Base-by-base conservation (phyloP, 2,888 invertebrate species). In the Leptinotarsa rubiginosa region DNA sequence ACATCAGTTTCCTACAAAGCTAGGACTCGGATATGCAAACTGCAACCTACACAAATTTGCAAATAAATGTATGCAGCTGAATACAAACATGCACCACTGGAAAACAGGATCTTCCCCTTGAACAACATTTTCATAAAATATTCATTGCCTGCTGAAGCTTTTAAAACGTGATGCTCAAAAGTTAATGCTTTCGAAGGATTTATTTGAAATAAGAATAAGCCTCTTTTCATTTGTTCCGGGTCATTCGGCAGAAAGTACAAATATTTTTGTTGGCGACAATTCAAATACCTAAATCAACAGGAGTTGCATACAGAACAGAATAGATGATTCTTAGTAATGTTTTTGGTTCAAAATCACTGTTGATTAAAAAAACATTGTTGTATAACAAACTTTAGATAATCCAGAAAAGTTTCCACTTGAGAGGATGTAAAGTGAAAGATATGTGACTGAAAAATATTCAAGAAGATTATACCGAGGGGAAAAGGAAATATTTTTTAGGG, bases 51-150 rank as follows among this genome's bases (percentile, higher is more conserved):
- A 56, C 56, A 56, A 56, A 56, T 22, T 22, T 20, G 62, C 31
- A 47, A 25, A 70, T 70, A 20, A 67, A 74, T 64, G 68, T 54
- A 69, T 50, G 64, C 52, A 65, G 73, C 62, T 16, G 31, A 41
- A 62, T 62, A 62, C n/a, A 12, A 25, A 31, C 25, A 62, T 41
- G 62, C 41, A 62, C 31, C 41, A 16, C 41, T 31, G 25, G 41
- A 62, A n/a, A n/a, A 31, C 31, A 41, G 31, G 4, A 62, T 75
- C 67, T 75, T 69, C 52, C 31, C 72, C 66, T 20, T 54, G 41
- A 72, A 70, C 56, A 25, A 70, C 59, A 73, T 75, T 70, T 75
- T 52, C 72, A 73, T 75, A 72, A 75, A 70, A 69, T 75, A 75
- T 75, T 69, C 72, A 75, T 73, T 54, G 72, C 68, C 52, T 70